Evolutionary conservation across 2,113 vertebrate species (phyloP), one percentile per base, ranked within the genome.

Genomic region (Philantomba maxwellii): DNA sequence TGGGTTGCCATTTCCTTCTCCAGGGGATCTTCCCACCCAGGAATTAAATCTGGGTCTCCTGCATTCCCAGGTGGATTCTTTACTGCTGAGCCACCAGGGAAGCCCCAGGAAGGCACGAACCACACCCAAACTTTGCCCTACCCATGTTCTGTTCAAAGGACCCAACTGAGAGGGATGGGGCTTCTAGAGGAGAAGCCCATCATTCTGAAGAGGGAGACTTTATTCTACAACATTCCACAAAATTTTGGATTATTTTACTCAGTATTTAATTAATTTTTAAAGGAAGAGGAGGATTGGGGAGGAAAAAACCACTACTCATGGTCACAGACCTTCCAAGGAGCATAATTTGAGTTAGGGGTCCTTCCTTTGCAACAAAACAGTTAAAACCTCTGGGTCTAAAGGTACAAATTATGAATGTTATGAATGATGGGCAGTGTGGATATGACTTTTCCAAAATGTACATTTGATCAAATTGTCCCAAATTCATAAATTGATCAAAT

Each of bases 371-470:
- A 64, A 91, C 23, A 94, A 92, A 96, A 90, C 14, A 77, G 33
- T 77, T 87, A 49, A 88, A 64, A 39, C 58, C 66, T 94, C 75
- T 26, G 86, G 23, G 23, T 43, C 11, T 6, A 45, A 87, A 91
- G 33, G 17, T 43, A 62, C 11, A 30, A 84, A 62, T 62, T 16
- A 62, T 62, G 30, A 62, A 62, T 49, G 13, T 58, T 93, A 55
- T 43, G 55, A 90, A 57, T 81, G 30, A 89, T n/a, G 30, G 11
- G 43, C 53, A 43, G 9, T 26, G 17, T 60, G 55, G 82, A 57
- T 78, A 85, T 30, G 45, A 28, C 25, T 93, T 90, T 94, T 90
- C 70, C 66, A 84, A 96, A 95, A 96, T 57, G 17, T 87, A 81
- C 49, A 82, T 89, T 87, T 94, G 66, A 73, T 96, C 66, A 81